These are phyloP conservation scores for Lepidurus packardi DNA, from an alignment of 1,140 invertebrate species.

Conservation along the genomic window DNA sequence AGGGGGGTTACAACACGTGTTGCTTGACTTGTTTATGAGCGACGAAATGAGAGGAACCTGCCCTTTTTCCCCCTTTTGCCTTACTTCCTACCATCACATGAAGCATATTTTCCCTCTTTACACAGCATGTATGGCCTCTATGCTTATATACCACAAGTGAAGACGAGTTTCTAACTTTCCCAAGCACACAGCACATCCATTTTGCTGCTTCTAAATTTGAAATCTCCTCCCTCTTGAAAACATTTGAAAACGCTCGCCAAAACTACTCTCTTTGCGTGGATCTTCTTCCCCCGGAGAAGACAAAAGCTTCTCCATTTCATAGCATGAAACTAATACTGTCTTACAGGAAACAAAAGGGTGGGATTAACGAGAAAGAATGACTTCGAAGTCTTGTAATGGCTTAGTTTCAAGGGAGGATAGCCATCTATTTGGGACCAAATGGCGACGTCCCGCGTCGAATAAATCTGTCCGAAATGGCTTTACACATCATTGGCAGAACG, in stretches of 20 bases:
- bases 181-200: not conserved
- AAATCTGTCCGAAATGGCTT: slow-evolving; percentile 1
- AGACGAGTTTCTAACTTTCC: not conserved
- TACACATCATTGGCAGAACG: slow-evolving; percentile 9
- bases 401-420: not conserved
- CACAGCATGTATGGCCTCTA: not conserved
- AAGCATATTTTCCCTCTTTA: not conserved
- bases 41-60: slow-evolving; percentile 21
- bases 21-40: slow-evolving; percentile 21
- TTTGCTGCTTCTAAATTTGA: slow-evolving; percentile 19
- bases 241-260: slow-evolving; percentile 8
- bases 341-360: slow-evolving; percentile 3
- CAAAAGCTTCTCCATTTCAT: slow-evolving; percentile 11
- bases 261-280: not conserved
- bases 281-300: not conserved
- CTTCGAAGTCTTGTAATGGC: not conserved
- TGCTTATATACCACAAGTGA: not conserved
- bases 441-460: slow-evolving; percentile 8
- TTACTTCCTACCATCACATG: not conserved
- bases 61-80: not conserved
- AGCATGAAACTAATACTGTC: slow-evolving; percentile 15
- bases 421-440: slow-evolving; percentile 15
- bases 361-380: slow-evolving; percentile 11
- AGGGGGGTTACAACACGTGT: slow-evolving; percentile 3
- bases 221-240: slow-evolving; percentile 21